Evolutionary conservation across 2,113 vertebrate genomes (phyloP).

Genomic region (Anoplopoma fimbria): DNA sequence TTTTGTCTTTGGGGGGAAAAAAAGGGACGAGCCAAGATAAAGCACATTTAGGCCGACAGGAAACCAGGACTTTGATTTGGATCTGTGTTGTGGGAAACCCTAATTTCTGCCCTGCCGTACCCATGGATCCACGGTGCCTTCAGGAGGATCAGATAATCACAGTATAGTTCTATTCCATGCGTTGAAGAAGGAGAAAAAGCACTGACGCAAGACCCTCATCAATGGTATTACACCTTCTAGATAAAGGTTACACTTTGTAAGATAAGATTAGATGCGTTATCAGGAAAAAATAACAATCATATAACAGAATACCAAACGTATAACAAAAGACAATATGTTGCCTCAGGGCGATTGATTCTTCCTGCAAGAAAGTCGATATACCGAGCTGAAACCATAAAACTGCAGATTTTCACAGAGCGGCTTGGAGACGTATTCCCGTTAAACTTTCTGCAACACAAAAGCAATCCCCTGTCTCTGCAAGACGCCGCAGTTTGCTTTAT

Average conservation of each 20-base stretch:
- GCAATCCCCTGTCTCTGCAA: slow-evolving; percentile 48
- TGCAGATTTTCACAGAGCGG: slow-evolving; percentile 43
- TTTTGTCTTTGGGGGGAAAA: slow-evolving; percentile 28
- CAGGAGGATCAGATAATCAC: slow-evolving; percentile 52
- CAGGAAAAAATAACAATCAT: not conserved
- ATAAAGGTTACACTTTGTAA: slow-evolving; percentile 27
- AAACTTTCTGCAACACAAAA: slow-evolving; percentile 50
- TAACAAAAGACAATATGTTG: slow-evolving; percentile 37
- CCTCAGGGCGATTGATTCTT: slow-evolving; percentile 27
- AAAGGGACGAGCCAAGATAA: slow-evolving; percentile 38
- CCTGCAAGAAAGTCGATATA: slow-evolving; percentile 40
- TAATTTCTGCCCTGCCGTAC: slow-evolving; percentile 34
- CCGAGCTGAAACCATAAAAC: slow-evolving; percentile 37
- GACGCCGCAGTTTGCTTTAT: slow-evolving; percentile 44
- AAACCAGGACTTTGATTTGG: slow-evolving; percentile 57
- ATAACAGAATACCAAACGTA: not conserved
- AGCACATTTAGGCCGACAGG: slow-evolving; percentile 47
- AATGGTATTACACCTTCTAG: slow-evolving; percentile 30
- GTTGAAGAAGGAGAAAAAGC: not conserved
- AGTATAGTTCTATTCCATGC: slow-evolving; percentile 36
- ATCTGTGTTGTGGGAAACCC: slow-evolving; percentile 60
- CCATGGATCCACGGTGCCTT: slow-evolving; percentile 8
- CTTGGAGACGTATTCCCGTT: slow-evolving; percentile 48
- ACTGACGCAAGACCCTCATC: slow-evolving; percentile 21
- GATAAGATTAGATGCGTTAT: slow-evolving; percentile 52